These are phyloP conservation scores for Prostheceraeus crozeri DNA, from an alignment of 2,888 invertebrate genomes.

Conservation along the genomic window DNA sequence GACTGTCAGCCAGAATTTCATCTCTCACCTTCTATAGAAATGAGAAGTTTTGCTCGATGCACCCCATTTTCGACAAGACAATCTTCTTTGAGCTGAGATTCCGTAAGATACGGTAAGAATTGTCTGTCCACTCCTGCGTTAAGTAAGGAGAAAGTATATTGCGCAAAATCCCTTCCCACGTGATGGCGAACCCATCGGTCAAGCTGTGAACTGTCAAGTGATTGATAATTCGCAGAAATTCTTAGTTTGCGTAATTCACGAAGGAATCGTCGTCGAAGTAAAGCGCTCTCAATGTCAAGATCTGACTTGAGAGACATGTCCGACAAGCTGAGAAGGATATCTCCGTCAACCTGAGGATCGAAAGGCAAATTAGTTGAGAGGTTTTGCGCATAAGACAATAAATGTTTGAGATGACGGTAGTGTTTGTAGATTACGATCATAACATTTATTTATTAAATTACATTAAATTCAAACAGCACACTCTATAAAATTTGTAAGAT, in stretches of 20 bases:
- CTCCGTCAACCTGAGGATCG: too few species aligned
- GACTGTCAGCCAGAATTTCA: too few species aligned
- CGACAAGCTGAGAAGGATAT: too few species aligned
- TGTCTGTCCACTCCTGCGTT: conserved; percentile 88
- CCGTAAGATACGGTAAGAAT: conserved; percentile 70
- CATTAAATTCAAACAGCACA: too few species aligned
- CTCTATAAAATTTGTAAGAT: too few species aligned
- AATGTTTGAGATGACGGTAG: too few species aligned
- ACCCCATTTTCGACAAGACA: conserved; percentile 88
- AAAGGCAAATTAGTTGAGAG: too few species aligned
- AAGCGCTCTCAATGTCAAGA: neutral
- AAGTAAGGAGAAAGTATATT: conserved; percentile 91
- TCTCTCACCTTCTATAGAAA: conserved; percentile 71
- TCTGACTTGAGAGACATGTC: too few species aligned
- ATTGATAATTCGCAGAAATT: conserved; percentile 90
- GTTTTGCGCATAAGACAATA: too few species aligned
- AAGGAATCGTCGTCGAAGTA: conserved; percentile 64
- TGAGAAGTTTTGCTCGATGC: conserved; percentile 79
- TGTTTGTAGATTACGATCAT: too few species aligned
- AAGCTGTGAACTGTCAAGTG: conserved; percentile 80
- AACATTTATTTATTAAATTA: too few species aligned
- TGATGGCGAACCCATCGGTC: conserved; percentile 62
- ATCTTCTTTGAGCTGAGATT: conserved; percentile 80
- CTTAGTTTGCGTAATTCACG: conserved; percentile 84
- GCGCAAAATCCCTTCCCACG: conserved; percentile 80